phyloP scores from a whole-genome alignment of 2,797 vertebrate genomes.

The Gymnoscopelus microlampas region DNA sequence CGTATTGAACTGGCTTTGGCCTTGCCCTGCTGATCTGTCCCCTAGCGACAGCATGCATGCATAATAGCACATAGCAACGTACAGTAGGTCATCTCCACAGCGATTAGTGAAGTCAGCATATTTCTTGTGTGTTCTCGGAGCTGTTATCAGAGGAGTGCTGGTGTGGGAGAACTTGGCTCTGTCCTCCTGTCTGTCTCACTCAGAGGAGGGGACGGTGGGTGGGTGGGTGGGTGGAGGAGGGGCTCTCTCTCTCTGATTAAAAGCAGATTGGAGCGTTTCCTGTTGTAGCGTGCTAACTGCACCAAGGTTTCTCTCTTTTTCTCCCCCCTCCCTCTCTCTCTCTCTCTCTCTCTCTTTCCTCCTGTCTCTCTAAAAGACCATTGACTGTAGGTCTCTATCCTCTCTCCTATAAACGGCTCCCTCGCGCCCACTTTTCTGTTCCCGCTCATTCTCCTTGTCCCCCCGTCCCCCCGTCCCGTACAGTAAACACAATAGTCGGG shows the following conservation, averaged over 20 bases:
- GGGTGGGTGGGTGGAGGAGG: conserved; percentile 50
- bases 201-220: conserved; percentile 24
- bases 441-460: conserved; percentile 20
- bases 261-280: conserved; percentile 91
- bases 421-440: background rate
- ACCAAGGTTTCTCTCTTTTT: conserved; percentile 53
- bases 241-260: conserved; percentile 83
- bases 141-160: conserved; percentile 54
- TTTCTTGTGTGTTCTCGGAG: conserved; percentile 11
- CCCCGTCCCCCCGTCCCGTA: conserved; percentile 42
- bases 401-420: conserved; percentile 13
- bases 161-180: conserved; percentile 54
- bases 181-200: conserved; percentile 57
- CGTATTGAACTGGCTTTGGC: background rate
- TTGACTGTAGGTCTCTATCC: conserved; percentile 8
- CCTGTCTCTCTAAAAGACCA: background rate
- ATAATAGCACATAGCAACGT: background rate
- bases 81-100: background rate
- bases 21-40: background rate
- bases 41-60: background rate
- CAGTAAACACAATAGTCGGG: conserved; percentile 60
- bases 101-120: conserved; percentile 26
- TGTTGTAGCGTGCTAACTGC: conserved; percentile 82
- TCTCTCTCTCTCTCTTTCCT: background rate
- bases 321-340: conserved; percentile 43